These are phyloP conservation scores for Hypsibius dujardini DNA, from an alignment of 1,140 invertebrate species.

Conservation along the genomic window DNA sequence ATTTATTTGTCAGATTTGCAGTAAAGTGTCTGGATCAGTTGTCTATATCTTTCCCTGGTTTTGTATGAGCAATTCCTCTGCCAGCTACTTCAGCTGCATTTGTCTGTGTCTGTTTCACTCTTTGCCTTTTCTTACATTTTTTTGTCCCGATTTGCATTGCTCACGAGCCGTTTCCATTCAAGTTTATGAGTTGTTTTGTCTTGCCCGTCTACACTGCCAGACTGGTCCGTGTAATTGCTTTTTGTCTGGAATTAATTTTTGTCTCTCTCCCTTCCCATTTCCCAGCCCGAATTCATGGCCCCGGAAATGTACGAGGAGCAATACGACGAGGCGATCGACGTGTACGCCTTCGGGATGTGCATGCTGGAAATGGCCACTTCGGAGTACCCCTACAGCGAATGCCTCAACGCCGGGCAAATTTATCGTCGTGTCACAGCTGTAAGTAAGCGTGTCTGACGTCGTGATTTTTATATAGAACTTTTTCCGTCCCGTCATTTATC, in stretches of 20 bases:
- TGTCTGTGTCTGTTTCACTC: too few relatives aligned
- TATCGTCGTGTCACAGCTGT: constrained; percentile 93
- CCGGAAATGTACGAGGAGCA: constrained; percentile 99
- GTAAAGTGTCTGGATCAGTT: too few relatives aligned
- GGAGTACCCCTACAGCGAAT: constrained; percentile 98
- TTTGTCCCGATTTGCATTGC: background rate
- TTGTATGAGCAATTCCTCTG: too few relatives aligned
- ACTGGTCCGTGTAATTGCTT: constrained; percentile 3
- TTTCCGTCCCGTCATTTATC: background rate
- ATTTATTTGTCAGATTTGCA: too few relatives aligned
- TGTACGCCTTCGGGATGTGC: constrained; percentile 99
- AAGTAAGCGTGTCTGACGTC: constrained; percentile 31
- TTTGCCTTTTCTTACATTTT: too few relatives aligned
- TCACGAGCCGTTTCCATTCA: background rate
- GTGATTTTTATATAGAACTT: constrained; percentile 6
- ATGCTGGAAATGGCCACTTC: constrained; percentile 99
- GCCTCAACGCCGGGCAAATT: constrained; percentile 91
- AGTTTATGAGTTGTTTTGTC: constrained; percentile 12
- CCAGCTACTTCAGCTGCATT: too few relatives aligned
- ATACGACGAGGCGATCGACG: constrained; percentile 96
- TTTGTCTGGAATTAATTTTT: background rate
- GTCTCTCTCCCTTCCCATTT: constrained; percentile 36
- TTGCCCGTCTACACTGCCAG: background rate
- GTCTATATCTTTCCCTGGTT: too few relatives aligned
- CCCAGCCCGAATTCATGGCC: constrained; percentile 96